Conservation (phyloP, 2,888 invertebrate genomes). For the Lottia gigantea region DNA sequence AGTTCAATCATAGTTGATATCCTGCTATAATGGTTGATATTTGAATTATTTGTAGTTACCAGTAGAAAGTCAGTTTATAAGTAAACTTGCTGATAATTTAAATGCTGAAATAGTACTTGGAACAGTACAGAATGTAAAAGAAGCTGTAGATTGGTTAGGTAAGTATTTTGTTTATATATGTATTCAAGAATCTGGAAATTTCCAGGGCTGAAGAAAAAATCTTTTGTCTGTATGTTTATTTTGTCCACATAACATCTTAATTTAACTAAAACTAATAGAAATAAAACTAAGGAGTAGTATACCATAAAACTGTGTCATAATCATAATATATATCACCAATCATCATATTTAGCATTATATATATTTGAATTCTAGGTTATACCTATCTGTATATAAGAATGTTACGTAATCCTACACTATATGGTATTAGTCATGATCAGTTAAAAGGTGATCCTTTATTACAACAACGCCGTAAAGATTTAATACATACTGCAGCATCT, state of each 20-base stretch:
- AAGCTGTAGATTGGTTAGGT: constrained; percentile 91
- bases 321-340: too few relatives aligned
- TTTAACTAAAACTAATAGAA: too few relatives aligned
- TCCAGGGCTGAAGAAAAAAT: too few relatives aligned
- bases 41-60: constrained; percentile 74
- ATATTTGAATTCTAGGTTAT: constrained; percentile 73
- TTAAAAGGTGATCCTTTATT: constrained; percentile 84
- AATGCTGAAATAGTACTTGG: constrained; percentile 98
- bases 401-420: constrained; percentile 88
- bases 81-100: constrained; percentile 93
- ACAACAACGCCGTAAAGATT: constrained; percentile 91
- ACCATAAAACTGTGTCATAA: too few relatives aligned
- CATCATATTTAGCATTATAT: too few relatives aligned
- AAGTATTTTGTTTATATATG: constrained; percentile 23
- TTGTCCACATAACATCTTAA: too few relatives aligned
- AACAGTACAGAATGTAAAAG: constrained; percentile 88
- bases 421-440: constrained; percentile 78
- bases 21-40: neutral
- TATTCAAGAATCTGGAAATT: too few relatives aligned
- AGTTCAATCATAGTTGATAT: too few relatives aligned
- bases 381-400: constrained; percentile 96
- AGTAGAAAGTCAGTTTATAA: constrained; percentile 94
- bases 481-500: constrained; percentile 93
- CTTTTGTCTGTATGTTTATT: too few relatives aligned
- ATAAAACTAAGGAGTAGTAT: too few relatives aligned